Percentiles rank a stretch among this genome's conserved stretches.
These are phyloP conservation scores for Listrodromus nycthemerus DNA, from an alignment of 2,888 invertebrate genomes.

Conservation along the genomic window DNA sequence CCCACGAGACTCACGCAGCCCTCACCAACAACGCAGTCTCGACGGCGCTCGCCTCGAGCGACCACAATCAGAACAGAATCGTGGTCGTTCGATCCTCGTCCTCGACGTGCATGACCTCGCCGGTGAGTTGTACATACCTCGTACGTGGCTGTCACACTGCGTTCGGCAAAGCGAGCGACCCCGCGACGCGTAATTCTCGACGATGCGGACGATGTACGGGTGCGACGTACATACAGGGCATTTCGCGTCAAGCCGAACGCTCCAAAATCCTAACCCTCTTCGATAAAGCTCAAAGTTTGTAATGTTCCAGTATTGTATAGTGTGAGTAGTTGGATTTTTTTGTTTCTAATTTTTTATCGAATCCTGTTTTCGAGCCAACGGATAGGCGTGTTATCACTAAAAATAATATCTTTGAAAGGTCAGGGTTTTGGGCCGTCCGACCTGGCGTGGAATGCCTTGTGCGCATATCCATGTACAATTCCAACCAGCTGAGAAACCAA, in stretches of 20 bases:
- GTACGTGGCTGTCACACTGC: constrained; percentile 55
- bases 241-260: too few relatives aligned
- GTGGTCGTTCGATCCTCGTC: constrained; percentile 82
- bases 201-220: constrained; percentile 27
- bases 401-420: too few relatives aligned
- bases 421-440: too few relatives aligned
- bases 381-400: too few relatives aligned
- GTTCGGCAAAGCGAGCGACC: constrained; percentile 1
- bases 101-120: constrained; percentile 78
- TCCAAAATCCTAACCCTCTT: too few relatives aligned
- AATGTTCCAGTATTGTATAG: too few relatives aligned
- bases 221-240: too few relatives aligned
- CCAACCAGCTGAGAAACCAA: not conserved
- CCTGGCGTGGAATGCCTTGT: too few relatives aligned
- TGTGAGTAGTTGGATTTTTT: too few relatives aligned
- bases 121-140: constrained; percentile 73
- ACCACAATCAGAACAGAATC: constrained; percentile 83
- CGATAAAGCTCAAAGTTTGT: too few relatives aligned
- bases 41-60: constrained; percentile 77
- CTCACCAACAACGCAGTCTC: constrained; percentile 75
- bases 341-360: too few relatives aligned
- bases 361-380: too few relatives aligned
- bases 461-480: not conserved
- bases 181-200: constrained; percentile 43
- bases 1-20: constrained; percentile 76